Base-by-base conservation (phyloP, 1,140 invertebrate species). In the Lycorma delicatula region DNA sequence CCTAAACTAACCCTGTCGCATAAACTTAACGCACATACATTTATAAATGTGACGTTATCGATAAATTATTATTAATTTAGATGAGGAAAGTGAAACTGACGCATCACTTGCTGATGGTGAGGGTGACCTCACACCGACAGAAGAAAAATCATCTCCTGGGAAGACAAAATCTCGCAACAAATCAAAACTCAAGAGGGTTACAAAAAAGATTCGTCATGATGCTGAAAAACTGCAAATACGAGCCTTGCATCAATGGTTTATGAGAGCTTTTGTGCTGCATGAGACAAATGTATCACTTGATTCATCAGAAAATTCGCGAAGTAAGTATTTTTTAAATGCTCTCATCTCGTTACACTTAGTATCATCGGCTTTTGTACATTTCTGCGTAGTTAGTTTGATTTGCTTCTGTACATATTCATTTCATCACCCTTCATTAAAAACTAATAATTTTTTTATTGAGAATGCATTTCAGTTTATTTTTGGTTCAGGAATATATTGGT, bases 231-330 rank as follows among this genome's bases (percentile, higher is more conserved):
- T 60, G 25, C 62, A 63, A 44, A 58, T 58, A 23, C 52, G 56
- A 22, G 59, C 59, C 9, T 53, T 64, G 25, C 63, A 64, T 44
- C 60, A 60, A 31, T 64, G 63, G 63, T 64, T 64, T 56, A 58
- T 61, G 28, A 59, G 60, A 22, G 56, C 60, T 13, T 60, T 64
- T 59, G 63, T 61, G 12, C 56, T 50, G 7, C 52, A 62, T 51
- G 60, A 64, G 23, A 44, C 44, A 23, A 63, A 54, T 51, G 50
- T 58, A 12, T 55, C 63, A 26, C 49, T 60, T 46, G 63, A 64
- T 46, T 38, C n/a, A 28, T 51, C 28, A 12, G 60, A 62, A 13
- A 60, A 44, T 26, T 53, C 49, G 29, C 49, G 51, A 56, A 59
- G 61, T 63, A 58, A 63, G 61, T 63, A 63, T 54, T 34, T 9